These are phyloP conservation scores for Euborellia annulipes DNA, from an alignment of 1,140 invertebrate genomes.

Conservation along the genomic window DNA sequence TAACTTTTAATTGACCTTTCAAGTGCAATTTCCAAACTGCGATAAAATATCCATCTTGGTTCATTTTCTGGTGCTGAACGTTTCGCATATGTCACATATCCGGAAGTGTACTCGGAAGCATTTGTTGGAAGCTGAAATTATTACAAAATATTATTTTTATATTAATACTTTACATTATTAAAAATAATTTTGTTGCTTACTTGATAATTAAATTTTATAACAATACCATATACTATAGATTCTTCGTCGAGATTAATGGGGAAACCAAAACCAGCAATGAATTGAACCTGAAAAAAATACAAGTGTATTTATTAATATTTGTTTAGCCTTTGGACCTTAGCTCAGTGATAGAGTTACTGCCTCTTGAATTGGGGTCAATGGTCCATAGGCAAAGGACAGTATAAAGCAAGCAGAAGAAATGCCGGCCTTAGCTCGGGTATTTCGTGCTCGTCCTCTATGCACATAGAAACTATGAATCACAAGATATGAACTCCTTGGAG, in stretches of 20 bases:
- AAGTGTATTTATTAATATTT: not conserved
- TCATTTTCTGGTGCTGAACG: constrained; percentile 14
- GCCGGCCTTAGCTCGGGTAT: no score
- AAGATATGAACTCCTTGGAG: no score
- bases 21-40: no score
- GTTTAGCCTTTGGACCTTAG: not conserved
- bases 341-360: no score
- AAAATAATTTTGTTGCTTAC: constrained; percentile 17
- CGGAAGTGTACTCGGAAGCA: constrained; percentile 22
- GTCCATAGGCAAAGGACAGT: no score
- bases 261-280: not conserved
- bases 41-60: constrained; percentile 12
- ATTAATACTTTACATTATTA: constrained; percentile 14
- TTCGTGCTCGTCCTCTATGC: no score
- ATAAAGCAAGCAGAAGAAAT: no score
- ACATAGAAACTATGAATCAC: no score
- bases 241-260: constrained; percentile 2
- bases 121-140: constrained; percentile 7
- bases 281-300: constrained; percentile 1
- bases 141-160: no score
- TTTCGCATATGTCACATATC: constrained; percentile 15
- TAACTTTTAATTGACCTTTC: no score
- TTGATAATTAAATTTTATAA: constrained; percentile 8
- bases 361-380: no score
- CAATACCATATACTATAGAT: not conserved